phyloP scores from a whole-genome alignment of 2,888 invertebrate species.

The Lithophane socia region DNA sequence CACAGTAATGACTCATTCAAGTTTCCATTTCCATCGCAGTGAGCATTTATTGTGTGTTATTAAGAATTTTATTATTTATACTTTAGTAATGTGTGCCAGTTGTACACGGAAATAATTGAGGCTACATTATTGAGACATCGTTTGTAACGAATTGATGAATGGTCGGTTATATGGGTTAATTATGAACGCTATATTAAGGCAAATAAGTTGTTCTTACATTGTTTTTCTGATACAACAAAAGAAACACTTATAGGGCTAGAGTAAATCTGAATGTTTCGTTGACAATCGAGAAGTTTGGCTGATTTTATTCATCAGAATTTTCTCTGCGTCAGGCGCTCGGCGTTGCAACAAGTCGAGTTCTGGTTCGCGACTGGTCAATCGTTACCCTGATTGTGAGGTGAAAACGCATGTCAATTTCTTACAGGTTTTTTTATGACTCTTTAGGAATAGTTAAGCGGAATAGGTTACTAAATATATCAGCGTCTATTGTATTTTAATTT shows the following conservation, averaged over 20 bases:
- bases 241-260: background rate
- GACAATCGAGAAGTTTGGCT: background rate
- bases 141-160: constrained; percentile 19
- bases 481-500: no score
- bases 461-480: no score
- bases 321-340: no score
- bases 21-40: constrained; percentile 19
- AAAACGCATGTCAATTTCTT: no score
- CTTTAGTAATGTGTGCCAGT: background rate
- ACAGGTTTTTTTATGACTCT: no score
- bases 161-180: background rate
- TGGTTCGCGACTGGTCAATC: no score
- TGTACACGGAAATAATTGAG: constrained; percentile 8
- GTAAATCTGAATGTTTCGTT: background rate
- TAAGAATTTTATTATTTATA: constrained; percentile 37
- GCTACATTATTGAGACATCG: constrained; percentile 12
- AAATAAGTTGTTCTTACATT: background rate
- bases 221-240: background rate
- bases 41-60: constrained; percentile 7
- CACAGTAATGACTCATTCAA: constrained; percentile 55
- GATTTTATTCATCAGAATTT: background rate
- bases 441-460: no score
- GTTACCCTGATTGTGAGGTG: no score
- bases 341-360: no score
- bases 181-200: background rate